Base-by-base conservation (phyloP, 1,140 invertebrate species). In the Lepidurus packardi region DNA sequence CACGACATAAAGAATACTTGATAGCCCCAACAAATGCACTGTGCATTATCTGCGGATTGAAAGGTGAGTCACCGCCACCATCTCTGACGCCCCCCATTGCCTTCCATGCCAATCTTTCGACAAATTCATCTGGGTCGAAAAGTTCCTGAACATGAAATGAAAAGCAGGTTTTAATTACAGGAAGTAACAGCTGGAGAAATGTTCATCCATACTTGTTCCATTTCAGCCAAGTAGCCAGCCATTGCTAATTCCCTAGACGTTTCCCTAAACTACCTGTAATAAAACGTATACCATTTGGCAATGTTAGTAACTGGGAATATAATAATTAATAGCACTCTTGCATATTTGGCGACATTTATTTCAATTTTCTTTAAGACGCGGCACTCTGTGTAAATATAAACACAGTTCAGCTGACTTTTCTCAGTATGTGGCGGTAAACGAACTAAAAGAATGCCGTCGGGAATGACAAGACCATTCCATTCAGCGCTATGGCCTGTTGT, bases 121-220 rank as follows among this genome's bases (percentile, higher is more conserved):
- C 96, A 89, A 99, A 99, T 83, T 98, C 96, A 85, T 96, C 93
- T 34, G 95, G 91, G 88, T 98, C 94, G 86, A 98, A 99, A 1
- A 96, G 95, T 84, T 98, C 95, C 94, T 90, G 80, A 65, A 81
- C 81, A 1, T 25, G 25, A 79, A 78, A 81, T 43, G 7, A 10
- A 43, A 21, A 34, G 4, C 34, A 34, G 34, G 2, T 34, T 34
- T 34, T 34, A n/a, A 43, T 73, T 65, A 8, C 45, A 47, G 45
- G 34, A 34, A 0, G 8, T 75, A 1, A 79, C 41, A 25, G 13
- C 47, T 21, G 24, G 8, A 79, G 34, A 45, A 47, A 79, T 45
- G 7, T 76, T 11, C 9, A 25, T 43, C 3, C 41, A 73, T 73
- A 78, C 79, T 73, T 94, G 81, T 80, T 83, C 82, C 82, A 83